Evolutionary conservation across 2,888 invertebrate species (phyloP).

Genomic region (Tiliacea aurago): DNA sequence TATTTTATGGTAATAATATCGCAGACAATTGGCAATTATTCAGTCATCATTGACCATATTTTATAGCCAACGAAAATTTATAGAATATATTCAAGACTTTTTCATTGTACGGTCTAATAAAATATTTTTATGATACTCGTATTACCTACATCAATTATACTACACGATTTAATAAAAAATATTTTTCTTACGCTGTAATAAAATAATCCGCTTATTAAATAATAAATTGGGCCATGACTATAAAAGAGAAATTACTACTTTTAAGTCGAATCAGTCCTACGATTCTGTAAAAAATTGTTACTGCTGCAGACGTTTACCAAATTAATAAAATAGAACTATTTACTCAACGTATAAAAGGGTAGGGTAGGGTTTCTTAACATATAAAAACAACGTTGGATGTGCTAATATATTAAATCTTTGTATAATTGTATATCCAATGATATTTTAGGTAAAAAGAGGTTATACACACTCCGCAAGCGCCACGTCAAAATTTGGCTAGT

Average conservation of each 20-base stretch:
- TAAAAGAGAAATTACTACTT: neutral
- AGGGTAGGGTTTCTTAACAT: too few species aligned
- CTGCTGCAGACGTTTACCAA: neutral
- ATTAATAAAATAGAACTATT: neutral
- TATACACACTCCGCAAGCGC: too few species aligned
- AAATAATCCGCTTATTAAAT: neutral
- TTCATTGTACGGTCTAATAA: neutral
- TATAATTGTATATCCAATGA: too few species aligned
- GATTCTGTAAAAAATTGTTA: neutral
- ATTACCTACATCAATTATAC: neutral
- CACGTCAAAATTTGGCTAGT: too few species aligned
- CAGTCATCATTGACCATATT: neutral
- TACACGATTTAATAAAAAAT: neutral
- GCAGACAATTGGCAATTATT: neutral
- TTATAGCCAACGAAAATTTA: neutral
- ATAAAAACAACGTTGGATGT: too few species aligned
- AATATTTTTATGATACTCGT: constrained; percentile 6
- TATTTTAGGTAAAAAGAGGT: too few species aligned
- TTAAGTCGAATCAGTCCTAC: neutral
- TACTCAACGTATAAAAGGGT: too few species aligned
- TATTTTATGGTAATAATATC: neutral
- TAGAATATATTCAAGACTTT: constrained; percentile 4
- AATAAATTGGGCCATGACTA: neutral
- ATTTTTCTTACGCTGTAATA: neutral
- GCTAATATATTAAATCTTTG: too few species aligned